phyloP scores from a whole-genome alignment of 2,797 vertebrate species.

The Hylomyscus alleni region DNA sequence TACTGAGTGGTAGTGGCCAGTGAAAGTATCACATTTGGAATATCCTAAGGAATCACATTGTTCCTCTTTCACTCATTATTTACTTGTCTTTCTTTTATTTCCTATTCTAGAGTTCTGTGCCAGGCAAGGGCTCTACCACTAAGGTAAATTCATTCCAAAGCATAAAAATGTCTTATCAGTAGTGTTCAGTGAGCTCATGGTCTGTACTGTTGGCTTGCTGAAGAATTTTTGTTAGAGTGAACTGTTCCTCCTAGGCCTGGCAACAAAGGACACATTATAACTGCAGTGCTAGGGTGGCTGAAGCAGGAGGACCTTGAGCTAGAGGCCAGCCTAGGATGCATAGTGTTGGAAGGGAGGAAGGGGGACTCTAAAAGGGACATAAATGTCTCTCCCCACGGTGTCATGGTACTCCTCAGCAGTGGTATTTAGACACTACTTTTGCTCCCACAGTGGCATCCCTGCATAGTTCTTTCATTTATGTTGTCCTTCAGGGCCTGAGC shows the following conservation, averaged over 20 bases:
- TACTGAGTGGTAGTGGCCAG: background rate
- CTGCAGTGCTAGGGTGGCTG: no score
- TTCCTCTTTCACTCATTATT: background rate
- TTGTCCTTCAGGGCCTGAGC: background rate
- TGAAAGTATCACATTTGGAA: background rate
- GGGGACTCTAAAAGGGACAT: background rate
- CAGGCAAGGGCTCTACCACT: background rate
- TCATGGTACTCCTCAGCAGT: background rate
- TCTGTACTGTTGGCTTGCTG: constrained; percentile 32
- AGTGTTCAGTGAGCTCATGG: background rate
- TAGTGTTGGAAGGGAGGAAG: background rate
- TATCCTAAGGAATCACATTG: constrained; percentile 28
- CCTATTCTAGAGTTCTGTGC: background rate
- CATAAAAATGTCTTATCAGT: background rate
- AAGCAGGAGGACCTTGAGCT: background rate
- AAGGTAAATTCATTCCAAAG: background rate
- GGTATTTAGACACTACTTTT: background rate
- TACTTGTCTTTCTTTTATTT: background rate
- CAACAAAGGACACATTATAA: background rate
- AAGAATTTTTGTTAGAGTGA: constrained; percentile 23
- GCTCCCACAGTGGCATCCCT: background rate
- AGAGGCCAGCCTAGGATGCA: no score
- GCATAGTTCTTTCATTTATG: background rate
- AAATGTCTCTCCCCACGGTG: background rate
- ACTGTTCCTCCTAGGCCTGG: background rate